A percentile compares a stretch with the other conserved stretches of the same genome.
Evolutionary conservation across 2,797 vertebrate genomes (phyloP).

Genomic region (Denticeps clupeoides): DNA sequence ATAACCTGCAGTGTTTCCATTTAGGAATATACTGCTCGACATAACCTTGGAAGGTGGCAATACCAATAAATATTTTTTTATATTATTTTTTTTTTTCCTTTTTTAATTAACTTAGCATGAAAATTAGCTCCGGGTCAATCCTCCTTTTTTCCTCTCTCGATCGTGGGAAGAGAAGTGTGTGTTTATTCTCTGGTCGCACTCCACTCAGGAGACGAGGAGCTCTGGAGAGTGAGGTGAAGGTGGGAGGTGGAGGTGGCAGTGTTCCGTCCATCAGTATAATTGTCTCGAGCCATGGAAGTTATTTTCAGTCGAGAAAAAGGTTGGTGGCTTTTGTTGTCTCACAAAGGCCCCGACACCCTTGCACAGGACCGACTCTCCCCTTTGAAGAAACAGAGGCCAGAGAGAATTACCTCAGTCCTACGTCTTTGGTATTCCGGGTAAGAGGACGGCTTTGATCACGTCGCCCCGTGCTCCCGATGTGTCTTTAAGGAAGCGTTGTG

Average conservation of each 20-base stretch:
- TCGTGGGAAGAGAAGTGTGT: slow-evolving; percentile 4
- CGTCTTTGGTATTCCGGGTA: slow-evolving; percentile 19
- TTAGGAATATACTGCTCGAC: no score
- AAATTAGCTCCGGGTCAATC: no score
- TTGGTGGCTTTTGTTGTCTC: slow-evolving; percentile 41
- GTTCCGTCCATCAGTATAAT: slow-evolving; percentile 50
- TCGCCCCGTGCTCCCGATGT: slow-evolving; percentile 24
- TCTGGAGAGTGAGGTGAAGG: slow-evolving; percentile 6
- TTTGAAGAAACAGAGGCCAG: slow-evolving; percentile 42
- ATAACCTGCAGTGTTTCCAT: no score
- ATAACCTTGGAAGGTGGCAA: no score
- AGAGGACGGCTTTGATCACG: slow-evolving; percentile 46
- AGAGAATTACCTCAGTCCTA: slow-evolving; percentile 38
- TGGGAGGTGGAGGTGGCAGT: slow-evolving; percentile 25
- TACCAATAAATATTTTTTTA: no score
- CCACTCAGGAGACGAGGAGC: slow-evolving; percentile 10
- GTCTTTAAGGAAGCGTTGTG: slow-evolving; percentile 30
- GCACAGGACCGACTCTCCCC: slow-evolving; percentile 27
- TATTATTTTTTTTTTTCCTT: no score
- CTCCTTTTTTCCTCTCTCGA: no score
- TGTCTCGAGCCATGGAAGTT: slow-evolving; percentile 40
- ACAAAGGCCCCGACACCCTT: slow-evolving; percentile 36
- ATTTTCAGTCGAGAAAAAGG: slow-evolving; percentile 38
- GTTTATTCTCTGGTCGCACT: slow-evolving; percentile 15
- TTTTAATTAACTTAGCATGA: no score